Percentiles rank a stretch among this genome's conserved stretches.
Conservation (phyloP, 2,888 invertebrate species). For the Noctua janthe region DNA sequence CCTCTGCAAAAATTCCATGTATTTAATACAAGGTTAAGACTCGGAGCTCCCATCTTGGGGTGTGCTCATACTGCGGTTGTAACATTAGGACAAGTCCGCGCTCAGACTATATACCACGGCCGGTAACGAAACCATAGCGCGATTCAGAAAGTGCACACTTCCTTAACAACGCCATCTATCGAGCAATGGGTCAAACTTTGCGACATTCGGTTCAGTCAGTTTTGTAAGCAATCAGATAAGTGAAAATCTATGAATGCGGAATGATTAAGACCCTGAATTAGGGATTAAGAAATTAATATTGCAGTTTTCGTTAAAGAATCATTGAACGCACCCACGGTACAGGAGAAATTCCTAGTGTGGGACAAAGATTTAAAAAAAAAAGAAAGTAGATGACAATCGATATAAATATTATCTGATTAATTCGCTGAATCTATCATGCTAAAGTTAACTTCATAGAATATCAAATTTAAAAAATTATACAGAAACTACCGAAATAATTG, state of each 20-base stretch:
- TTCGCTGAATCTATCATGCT: not conserved
- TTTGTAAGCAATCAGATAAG: not conserved
- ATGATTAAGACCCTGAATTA: not conserved
- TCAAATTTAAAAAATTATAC: not conserved
- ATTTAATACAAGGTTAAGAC: not conserved
- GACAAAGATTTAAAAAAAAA: too few relatives aligned
- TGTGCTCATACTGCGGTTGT: not conserved
- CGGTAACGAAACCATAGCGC: constrained; percentile 3
- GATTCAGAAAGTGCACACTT: not conserved
- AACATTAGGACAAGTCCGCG: not conserved
- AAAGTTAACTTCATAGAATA: not conserved
- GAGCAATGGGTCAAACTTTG: not conserved
- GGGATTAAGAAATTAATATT: not conserved
- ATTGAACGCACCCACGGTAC: not conserved
- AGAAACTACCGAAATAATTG: too few relatives aligned
- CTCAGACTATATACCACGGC: not conserved
- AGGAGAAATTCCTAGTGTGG: too few relatives aligned
- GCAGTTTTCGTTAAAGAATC: not conserved
- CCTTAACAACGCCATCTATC: not conserved
- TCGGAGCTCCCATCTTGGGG: not conserved
- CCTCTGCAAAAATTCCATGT: not conserved
- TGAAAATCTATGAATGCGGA: not conserved
- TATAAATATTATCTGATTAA: not conserved
- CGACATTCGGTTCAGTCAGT: not conserved
- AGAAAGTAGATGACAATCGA: not conserved